These are phyloP conservation scores for Labeo rohita DNA, from an alignment of 2,113 vertebrate genomes.

Conservation along the genomic window DNA sequence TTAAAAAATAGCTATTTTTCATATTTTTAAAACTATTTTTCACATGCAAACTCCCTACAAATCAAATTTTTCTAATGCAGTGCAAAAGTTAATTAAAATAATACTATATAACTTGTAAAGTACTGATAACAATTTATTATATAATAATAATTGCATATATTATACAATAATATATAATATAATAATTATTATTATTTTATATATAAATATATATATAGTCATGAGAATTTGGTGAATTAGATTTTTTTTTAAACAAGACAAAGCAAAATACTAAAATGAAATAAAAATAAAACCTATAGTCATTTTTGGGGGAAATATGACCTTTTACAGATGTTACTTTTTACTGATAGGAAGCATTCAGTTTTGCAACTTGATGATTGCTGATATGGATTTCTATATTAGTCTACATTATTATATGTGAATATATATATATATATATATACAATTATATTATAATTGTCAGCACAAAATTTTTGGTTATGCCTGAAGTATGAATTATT, in stretches of 20 bases:
- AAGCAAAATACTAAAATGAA: background rate
- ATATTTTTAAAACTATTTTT: too few species aligned
- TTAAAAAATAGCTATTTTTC: too few species aligned
- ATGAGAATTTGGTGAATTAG: background rate
- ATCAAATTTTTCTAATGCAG: background rate
- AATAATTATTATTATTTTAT: too few species aligned
- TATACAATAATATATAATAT: too few species aligned
- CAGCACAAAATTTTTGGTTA: background rate
- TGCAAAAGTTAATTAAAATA: background rate
- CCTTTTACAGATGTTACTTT: background rate
- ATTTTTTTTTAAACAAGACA: background rate
- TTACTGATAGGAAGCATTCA: background rate
- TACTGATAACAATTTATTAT: background rate
- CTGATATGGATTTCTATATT: background rate
- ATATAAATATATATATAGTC: background rate
- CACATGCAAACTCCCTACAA: too few species aligned
- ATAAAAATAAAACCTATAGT: too few species aligned
- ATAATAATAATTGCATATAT: too few species aligned
- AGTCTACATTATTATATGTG: background rate
- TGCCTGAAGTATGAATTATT: background rate
- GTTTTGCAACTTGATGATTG: background rate
- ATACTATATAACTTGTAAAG: background rate
- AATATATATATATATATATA: background rate
- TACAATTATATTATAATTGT: background rate
- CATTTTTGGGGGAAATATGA: background rate